Percentiles rank a stretch among this genome's conserved stretches.
These are phyloP conservation scores for Rhizomys pruinosus DNA, from an alignment of 2,113 vertebrate species.

Conservation along the genomic window DNA sequence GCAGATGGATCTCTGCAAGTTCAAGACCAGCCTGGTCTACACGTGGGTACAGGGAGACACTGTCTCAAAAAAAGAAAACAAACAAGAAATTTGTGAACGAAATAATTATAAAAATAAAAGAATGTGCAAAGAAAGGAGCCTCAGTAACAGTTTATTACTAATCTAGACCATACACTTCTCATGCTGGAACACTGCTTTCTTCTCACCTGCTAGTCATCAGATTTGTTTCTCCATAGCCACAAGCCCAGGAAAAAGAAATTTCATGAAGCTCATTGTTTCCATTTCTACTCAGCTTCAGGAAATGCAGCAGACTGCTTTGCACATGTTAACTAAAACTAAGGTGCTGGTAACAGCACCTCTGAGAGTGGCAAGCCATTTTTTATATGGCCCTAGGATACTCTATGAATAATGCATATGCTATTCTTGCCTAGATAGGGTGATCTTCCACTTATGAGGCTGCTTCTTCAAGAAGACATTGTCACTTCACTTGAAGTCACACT, in stretches of 20 bases:
- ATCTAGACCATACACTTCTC: neutral
- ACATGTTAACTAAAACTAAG: slow-evolving; percentile 47
- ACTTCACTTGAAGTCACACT: slow-evolving; percentile 79
- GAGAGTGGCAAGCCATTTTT: slow-evolving; percentile 73
- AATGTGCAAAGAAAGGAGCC: neutral
- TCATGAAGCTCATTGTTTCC: slow-evolving; percentile 6
- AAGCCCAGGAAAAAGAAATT: slow-evolving; percentile 48
- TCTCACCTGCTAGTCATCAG: slow-evolving; percentile 12
- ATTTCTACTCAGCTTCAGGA: slow-evolving; percentile 56
- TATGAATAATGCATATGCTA: slow-evolving; percentile 84
- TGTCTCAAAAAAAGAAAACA: too few species aligned
- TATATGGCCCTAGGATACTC: slow-evolving; percentile 66
- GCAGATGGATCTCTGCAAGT: too few species aligned
- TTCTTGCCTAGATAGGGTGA: slow-evolving; percentile 70
- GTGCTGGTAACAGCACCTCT: slow-evolving; percentile 63
- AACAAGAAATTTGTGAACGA: too few species aligned
- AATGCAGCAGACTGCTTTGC: slow-evolving; percentile 6
- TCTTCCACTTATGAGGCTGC: slow-evolving; percentile 79
- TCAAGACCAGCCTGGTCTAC: too few species aligned
- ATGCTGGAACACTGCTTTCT: neutral
- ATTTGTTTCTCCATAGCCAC: neutral
- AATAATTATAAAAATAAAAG: slow-evolving; percentile 33
- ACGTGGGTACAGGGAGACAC: too few species aligned
- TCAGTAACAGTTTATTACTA: slow-evolving; percentile 8
- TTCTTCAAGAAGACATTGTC: slow-evolving; percentile 79